Evolutionary conservation across 2,797 vertebrate genomes (phyloP).

Genomic region (Leptoclinus maculatus): DNA sequence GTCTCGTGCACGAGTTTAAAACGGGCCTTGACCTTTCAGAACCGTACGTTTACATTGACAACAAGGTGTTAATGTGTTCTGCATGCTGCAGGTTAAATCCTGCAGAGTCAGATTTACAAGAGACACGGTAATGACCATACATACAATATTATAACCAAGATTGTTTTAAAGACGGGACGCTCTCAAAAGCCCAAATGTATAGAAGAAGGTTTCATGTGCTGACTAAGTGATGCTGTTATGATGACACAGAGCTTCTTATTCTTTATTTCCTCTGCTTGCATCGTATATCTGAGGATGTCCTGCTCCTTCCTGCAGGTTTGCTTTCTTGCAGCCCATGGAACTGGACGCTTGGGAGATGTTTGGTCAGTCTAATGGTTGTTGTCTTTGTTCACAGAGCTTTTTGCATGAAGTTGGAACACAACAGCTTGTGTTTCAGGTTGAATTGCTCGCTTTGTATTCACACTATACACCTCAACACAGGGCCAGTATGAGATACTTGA

Average conservation of each 20-base stretch:
- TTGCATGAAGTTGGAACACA: slow-evolving; percentile 35
- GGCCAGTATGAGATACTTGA: neutral
- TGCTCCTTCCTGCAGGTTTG: slow-evolving; percentile 62
- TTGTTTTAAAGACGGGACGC: too few relatives aligned
- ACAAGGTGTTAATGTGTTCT: neutral
- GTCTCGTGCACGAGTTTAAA: neutral
- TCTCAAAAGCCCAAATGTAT: too few relatives aligned
- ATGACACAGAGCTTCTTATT: neutral
- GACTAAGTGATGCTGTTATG: neutral
- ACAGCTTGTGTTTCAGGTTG: neutral
- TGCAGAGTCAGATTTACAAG: neutral
- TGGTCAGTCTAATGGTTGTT: slow-evolving; percentile 57
- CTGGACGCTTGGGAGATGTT: slow-evolving; percentile 66
- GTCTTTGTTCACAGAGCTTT: neutral
- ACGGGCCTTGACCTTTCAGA: neutral
- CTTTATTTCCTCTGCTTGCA: neutral
- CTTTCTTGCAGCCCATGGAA: slow-evolving; percentile 68
- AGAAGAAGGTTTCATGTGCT: too few relatives aligned
- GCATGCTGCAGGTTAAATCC: neutral
- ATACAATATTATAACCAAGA: too few relatives aligned
- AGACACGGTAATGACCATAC: too few relatives aligned
- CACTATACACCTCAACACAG: too few relatives aligned
- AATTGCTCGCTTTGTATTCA: neutral
- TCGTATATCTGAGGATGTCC: slow-evolving; percentile 26
- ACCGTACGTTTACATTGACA: neutral